Conservation (phyloP, 2,797 vertebrate genomes). For the Acanthopagrus latus region DNA sequence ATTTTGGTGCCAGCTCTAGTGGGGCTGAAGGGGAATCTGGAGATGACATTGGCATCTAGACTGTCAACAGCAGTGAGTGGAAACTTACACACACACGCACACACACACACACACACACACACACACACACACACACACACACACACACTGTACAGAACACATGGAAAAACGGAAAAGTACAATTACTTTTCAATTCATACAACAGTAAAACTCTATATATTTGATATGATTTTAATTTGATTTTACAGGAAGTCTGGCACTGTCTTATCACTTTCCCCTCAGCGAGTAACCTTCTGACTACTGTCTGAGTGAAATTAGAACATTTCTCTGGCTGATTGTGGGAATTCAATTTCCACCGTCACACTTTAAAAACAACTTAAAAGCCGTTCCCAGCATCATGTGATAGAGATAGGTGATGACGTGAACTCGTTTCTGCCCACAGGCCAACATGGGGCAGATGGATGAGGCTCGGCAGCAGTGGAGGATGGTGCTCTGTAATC, state of each 20-base stretch:
- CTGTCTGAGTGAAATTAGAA: background rate
- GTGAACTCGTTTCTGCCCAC: constrained; percentile 3
- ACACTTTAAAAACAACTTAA: background rate
- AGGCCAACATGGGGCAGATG: constrained; percentile 93
- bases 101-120: background rate
- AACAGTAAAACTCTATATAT: background rate
- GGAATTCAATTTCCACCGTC: background rate
- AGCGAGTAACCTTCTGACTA: background rate
- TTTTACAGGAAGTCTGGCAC: background rate
- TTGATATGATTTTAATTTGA: too few species aligned
- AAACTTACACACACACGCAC: constrained; percentile 23
- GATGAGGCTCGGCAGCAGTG: constrained; percentile 87
- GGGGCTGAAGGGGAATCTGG: constrained; percentile 96
- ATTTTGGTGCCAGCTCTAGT: constrained; percentile 93
- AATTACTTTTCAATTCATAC: background rate
- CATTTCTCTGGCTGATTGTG: background rate
- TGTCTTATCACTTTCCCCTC: background rate
- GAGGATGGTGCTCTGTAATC: constrained; percentile 89
- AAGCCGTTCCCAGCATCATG: background rate
- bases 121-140: background rate
- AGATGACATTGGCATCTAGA: constrained; percentile 95
- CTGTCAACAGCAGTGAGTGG: constrained; percentile 94
- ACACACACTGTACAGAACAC: too few species aligned
- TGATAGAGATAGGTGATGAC: constrained; percentile 7
- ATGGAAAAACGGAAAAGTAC: too few species aligned